Evolutionary conservation across 2,888 invertebrate genomes (phyloP).

Genomic region (Cantharis flavilabris): DNA sequence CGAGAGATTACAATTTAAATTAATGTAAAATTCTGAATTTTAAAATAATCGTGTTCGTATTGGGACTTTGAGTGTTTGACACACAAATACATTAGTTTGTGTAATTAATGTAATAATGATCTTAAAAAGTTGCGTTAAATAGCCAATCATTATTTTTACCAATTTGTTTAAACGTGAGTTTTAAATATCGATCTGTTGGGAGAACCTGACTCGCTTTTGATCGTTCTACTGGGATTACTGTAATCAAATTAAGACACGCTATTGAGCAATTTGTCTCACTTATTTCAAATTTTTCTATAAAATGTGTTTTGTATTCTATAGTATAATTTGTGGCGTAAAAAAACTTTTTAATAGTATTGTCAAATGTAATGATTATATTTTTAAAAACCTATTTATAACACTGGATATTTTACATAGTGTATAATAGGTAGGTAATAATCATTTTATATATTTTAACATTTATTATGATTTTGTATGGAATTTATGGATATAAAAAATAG

Average conservation of each 20-base stretch:
- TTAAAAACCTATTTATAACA: slow-evolving; percentile 1
- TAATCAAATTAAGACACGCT: slow-evolving; percentile 48
- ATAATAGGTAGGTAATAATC: background rate
- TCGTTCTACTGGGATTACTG: slow-evolving; percentile 40
- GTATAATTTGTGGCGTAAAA: slow-evolving; percentile 15
- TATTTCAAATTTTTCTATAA: slow-evolving; percentile 35
- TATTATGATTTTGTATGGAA: background rate
- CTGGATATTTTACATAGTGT: background rate
- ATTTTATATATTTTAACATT: background rate
- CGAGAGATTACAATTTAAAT: background rate
- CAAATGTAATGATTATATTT: slow-evolving; percentile 7
- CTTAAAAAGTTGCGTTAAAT: background rate
- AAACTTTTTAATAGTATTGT: slow-evolving; percentile 17
- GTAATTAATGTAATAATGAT: background rate
- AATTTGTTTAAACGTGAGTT: slow-evolving; percentile 12
- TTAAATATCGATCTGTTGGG: slow-evolving; percentile 22
- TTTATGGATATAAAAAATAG: background rate
- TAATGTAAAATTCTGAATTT: background rate
- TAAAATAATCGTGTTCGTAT: background rate
- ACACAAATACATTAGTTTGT: background rate
- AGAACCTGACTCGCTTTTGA: slow-evolving; percentile 27
- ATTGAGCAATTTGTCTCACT: slow-evolving; percentile 48
- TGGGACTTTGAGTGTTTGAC: background rate
- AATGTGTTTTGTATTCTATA: slow-evolving; percentile 17
- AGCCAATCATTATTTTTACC: background rate